Percentiles rank a stretch among this genome's conserved stretches.
phyloP scores from a whole-genome alignment of 2,888 invertebrate genomes.

The Lasioglossum villosulum region DNA sequence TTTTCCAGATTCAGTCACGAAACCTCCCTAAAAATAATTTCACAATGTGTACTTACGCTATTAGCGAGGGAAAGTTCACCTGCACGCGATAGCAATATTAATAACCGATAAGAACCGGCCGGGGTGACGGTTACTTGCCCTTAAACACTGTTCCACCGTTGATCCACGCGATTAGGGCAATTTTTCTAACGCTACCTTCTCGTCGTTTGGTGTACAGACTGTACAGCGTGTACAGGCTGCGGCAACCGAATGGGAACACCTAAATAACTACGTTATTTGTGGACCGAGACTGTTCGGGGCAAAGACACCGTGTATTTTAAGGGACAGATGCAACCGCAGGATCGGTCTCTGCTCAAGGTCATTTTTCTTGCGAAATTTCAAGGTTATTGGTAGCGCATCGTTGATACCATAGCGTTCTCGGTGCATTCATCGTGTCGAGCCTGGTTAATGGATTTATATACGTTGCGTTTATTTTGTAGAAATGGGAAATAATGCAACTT shows the following conservation, averaged over 20 bases:
- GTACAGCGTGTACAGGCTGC: background rate
- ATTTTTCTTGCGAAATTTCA: background rate
- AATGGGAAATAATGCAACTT: background rate
- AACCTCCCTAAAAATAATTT: constrained; percentile 24
- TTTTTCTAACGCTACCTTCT: background rate
- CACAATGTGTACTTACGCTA: background rate
- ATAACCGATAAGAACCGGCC: constrained; percentile 23
- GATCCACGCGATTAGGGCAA: background rate
- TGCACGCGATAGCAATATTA: constrained; percentile 29
- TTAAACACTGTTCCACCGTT: background rate
- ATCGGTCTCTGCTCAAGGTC: background rate
- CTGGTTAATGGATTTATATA: background rate
- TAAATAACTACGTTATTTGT: constrained; percentile 6
- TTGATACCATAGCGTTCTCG: background rate
- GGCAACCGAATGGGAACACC: constrained; percentile 4
- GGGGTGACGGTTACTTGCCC: background rate
- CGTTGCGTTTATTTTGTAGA: background rate
- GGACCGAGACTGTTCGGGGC: background rate
- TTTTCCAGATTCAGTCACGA: constrained; percentile 10
- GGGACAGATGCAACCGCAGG: background rate
- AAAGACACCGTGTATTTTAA: constrained; percentile 6
- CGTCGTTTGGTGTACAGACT: background rate
- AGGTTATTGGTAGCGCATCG: background rate
- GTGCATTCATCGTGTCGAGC: background rate
- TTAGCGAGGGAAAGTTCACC: background rate